Conservation (phyloP, 2,888 invertebrate species). For the Leptogaster cylindrica region DNA sequence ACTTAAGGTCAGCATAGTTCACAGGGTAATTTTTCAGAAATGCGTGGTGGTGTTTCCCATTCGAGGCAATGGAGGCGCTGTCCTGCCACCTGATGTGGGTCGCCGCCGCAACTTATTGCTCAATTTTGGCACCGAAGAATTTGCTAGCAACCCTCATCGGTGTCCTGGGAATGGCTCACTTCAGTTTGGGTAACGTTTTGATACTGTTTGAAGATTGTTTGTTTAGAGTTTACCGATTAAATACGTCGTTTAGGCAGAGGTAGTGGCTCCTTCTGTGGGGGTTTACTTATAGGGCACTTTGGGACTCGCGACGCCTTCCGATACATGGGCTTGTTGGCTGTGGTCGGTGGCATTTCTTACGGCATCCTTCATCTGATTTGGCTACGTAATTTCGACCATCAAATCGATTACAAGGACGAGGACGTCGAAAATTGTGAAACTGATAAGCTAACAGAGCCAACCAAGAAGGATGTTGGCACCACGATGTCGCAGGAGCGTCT, state of each 20-base stretch:
- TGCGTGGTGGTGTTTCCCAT: slow-evolving; percentile 89
- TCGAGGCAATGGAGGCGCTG: slow-evolving; percentile 84
- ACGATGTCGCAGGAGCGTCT: slow-evolving; percentile 75
- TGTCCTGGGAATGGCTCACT: slow-evolving; percentile 86
- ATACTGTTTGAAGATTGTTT: slow-evolving; percentile 64
- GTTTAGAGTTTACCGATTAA: too few relatives aligned
- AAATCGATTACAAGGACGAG: slow-evolving; percentile 56
- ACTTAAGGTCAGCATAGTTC: neutral
- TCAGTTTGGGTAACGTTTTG: slow-evolving; percentile 75
- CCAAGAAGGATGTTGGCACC: slow-evolving; percentile 72
- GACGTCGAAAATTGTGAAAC: slow-evolving; percentile 66
- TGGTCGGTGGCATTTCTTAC: slow-evolving; percentile 74
- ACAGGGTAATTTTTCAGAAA: slow-evolving; percentile 71
- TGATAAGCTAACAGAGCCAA: slow-evolving; percentile 71
- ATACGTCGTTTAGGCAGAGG: slow-evolving; percentile 75
- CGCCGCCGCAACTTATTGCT: slow-evolving; percentile 86
- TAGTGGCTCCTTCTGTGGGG: slow-evolving; percentile 82
- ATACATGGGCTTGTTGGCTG: slow-evolving; percentile 78
- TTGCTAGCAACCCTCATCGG: slow-evolving; percentile 86
- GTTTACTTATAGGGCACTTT: slow-evolving; percentile 75
- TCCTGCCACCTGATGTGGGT: slow-evolving; percentile 91
- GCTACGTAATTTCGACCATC: slow-evolving; percentile 69
- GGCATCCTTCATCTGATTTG: slow-evolving; percentile 75
- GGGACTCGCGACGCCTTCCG: slow-evolving; percentile 80
- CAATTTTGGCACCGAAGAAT: slow-evolving; percentile 81